Evolutionary conservation across 1,140 invertebrate genomes (phyloP).

Genomic region (Asobara japonica): DNA sequence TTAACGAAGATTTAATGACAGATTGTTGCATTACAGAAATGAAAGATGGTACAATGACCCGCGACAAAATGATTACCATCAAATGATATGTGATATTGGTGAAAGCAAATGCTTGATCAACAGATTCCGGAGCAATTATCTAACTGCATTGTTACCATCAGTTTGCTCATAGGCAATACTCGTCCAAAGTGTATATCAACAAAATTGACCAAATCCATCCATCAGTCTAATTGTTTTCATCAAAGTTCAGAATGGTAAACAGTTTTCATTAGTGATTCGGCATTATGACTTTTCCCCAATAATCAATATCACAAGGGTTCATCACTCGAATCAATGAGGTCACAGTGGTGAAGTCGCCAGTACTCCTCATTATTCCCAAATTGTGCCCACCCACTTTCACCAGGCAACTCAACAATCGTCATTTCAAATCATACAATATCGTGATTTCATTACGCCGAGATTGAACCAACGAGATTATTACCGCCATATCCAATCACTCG

Average conservation of each 20-base stretch:
- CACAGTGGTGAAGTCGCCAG: neutral
- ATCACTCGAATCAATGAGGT: neutral
- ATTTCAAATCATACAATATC: neutral
- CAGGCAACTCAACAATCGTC: neutral
- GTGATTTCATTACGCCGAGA: neutral
- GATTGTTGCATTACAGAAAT: too few relatives aligned
- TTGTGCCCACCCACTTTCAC: neutral
- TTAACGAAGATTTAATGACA: too few relatives aligned
- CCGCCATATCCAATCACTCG: neutral
- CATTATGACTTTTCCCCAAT: neutral
- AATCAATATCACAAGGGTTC: neutral
- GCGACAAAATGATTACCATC: too few relatives aligned
- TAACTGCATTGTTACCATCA: too few relatives aligned
- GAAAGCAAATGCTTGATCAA: too few relatives aligned
- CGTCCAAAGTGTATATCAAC: neutral
- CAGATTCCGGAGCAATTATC: too few relatives aligned
- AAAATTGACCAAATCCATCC: neutral
- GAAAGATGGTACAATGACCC: too few relatives aligned
- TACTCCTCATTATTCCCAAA: neutral
- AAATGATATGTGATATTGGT: too few relatives aligned
- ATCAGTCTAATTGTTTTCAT: neutral
- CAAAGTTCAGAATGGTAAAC: neutral
- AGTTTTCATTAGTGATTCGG: neutral
- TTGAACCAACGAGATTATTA: neutral
- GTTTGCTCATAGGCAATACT: too few relatives aligned